Conservation (phyloP, 2,113 vertebrate genomes). For the Brachionichthys hirsutus region DNA sequence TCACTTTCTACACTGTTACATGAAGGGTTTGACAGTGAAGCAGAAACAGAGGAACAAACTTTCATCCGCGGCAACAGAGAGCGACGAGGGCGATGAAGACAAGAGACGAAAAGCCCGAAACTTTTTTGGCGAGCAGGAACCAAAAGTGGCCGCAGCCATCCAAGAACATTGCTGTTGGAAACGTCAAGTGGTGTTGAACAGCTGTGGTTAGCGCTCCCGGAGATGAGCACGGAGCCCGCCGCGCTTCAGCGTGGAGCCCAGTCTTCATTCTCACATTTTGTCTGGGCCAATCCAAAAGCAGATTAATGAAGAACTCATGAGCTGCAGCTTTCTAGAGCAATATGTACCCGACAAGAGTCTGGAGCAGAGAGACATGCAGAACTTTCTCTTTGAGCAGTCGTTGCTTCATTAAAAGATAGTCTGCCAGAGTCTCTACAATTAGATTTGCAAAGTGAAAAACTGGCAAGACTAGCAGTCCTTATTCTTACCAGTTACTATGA, state of each 20-base stretch:
- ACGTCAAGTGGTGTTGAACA: slow-evolving; percentile 71
- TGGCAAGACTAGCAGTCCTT: slow-evolving; percentile 26
- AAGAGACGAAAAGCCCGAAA: slow-evolving; percentile 13
- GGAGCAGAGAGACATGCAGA: slow-evolving; percentile 11
- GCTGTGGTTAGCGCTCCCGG: slow-evolving; percentile 58
- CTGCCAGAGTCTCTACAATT: slow-evolving; percentile 64
- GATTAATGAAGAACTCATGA: slow-evolving; percentile 67
- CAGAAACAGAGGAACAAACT: neutral
- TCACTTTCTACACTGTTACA: neutral
- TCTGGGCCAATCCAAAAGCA: slow-evolving; percentile 52
- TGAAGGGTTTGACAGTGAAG: slow-evolving; percentile 1
- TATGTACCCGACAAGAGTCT: slow-evolving; percentile 17
- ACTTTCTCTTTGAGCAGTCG: slow-evolving; percentile 37
- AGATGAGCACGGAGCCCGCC: slow-evolving; percentile 42
- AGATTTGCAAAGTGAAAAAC: slow-evolving; percentile 44
- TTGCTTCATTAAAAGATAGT: slow-evolving; percentile 61
- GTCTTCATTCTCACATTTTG: slow-evolving; percentile 40
- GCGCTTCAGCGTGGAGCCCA: slow-evolving; percentile 42
- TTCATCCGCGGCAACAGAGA: neutral
- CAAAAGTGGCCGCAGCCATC: slow-evolving; percentile 49
- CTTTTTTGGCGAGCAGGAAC: slow-evolving; percentile 47
- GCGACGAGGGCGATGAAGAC: slow-evolving; percentile 5
- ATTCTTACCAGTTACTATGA: slow-evolving; percentile 32
- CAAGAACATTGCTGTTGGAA: slow-evolving; percentile 64
- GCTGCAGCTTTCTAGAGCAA: slow-evolving; percentile 60